These are phyloP conservation scores for Hylyphantes graminicola DNA, from an alignment of 1,140 invertebrate species.

Conservation along the genomic window DNA sequence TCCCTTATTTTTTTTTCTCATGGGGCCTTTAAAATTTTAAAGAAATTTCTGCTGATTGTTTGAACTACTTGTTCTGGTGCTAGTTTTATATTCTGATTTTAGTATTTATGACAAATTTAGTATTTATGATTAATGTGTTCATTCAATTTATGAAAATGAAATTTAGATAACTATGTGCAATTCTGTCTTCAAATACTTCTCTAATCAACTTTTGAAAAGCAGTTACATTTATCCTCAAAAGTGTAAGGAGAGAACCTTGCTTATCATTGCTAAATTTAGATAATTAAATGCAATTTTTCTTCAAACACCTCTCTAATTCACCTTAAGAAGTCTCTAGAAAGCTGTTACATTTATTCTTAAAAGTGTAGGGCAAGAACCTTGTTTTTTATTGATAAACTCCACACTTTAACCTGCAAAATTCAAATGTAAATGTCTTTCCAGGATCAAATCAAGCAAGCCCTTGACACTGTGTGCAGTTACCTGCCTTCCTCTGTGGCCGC, in stretches of 20 bases:
- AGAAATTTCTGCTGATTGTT: not conserved
- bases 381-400: not conserved
- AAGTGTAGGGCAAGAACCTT: not conserved
- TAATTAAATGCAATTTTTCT: too few relatives aligned
- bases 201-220: too few relatives aligned
- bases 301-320: too few relatives aligned
- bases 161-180: too few relatives aligned
- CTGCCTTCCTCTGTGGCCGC: slow-evolving; percentile 74
- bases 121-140: too few relatives aligned
- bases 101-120: too few relatives aligned
- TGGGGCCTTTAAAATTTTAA: not conserved
- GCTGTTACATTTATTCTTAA: not conserved
- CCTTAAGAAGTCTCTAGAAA: not conserved
- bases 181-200: too few relatives aligned
- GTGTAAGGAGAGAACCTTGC: too few relatives aligned
- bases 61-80: not conserved
- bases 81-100: too few relatives aligned
- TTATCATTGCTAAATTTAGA: too few relatives aligned
- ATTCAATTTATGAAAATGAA: too few relatives aligned
- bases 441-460: slow-evolving; percentile 63
- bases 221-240: too few relatives aligned
- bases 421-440: slow-evolving; percentile 64
- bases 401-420: not conserved
- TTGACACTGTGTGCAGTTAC: slow-evolving; percentile 65
- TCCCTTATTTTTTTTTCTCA: not conserved